Conservation (phyloP, 2,888 invertebrate genomes). For the Catocala sponsa region DNA sequence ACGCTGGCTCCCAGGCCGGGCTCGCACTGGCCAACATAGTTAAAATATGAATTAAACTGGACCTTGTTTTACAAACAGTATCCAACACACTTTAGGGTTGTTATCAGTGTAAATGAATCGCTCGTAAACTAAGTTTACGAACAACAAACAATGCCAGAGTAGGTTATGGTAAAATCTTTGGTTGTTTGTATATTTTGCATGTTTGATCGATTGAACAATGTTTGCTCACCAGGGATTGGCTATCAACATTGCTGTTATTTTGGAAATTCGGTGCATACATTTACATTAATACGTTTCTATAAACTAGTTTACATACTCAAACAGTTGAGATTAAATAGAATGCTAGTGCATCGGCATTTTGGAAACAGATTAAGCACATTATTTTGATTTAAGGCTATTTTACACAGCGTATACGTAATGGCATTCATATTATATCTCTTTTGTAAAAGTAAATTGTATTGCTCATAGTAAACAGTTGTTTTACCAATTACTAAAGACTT, state of each 20-base stretch:
- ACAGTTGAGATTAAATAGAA: too few species aligned
- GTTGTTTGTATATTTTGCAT: constrained; percentile 23
- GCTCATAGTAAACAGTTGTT: too few species aligned
- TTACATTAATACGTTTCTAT: too few species aligned
- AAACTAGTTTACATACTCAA: too few species aligned
- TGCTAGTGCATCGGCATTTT: too few species aligned
- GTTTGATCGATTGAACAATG: constrained; percentile 9
- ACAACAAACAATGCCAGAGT: constrained; percentile 31
- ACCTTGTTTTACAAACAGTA: constrained; percentile 28
- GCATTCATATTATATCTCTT: too few species aligned
- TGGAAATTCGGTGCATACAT: too few species aligned
- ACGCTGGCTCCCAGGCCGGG: constrained; percentile 99
- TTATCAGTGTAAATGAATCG: constrained; percentile 33
- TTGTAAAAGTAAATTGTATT: too few species aligned
- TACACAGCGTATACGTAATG: too few species aligned
- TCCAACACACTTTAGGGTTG: constrained; percentile 24
- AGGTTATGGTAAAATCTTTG: constrained; percentile 12
- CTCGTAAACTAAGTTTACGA: constrained; percentile 30
- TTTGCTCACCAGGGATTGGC: not conserved
- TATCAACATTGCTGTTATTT: not conserved
- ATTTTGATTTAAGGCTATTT: too few species aligned
- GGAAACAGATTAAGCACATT: too few species aligned
- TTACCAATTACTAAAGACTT: too few species aligned
- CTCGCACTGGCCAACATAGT: constrained; percentile 93
- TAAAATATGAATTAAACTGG: constrained; percentile 33